Percentiles rank a stretch among this genome's conserved stretches.
Conservation (phyloP, 2,113 vertebrate species). For the Colossoma macropomum region DNA sequence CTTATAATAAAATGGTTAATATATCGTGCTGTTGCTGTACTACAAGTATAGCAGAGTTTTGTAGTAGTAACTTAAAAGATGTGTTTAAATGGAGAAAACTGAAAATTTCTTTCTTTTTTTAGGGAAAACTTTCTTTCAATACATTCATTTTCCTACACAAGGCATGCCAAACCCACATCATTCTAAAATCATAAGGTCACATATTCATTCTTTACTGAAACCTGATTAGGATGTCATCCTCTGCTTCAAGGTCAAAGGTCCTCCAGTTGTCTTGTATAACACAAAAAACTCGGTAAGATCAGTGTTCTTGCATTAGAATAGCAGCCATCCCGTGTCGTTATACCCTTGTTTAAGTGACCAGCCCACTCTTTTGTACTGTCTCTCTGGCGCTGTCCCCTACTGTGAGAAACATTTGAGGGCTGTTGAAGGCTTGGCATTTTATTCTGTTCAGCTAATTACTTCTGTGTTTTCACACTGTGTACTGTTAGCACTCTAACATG, state of each 20-base stretch:
- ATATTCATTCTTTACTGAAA: neutral
- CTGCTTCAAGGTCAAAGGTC: neutral
- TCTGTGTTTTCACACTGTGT: neutral
- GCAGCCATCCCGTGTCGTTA: constrained; percentile 21
- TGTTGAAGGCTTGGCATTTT: neutral
- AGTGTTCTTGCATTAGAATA: constrained; percentile 38
- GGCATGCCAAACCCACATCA: no score
- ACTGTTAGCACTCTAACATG: neutral
- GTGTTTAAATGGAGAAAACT: no score
- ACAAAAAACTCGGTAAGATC: neutral
- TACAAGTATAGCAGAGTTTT: no score
- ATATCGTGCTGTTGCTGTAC: no score
- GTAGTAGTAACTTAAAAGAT: no score
- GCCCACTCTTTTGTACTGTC: constrained; percentile 10
- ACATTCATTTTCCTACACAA: no score
- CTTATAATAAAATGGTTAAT: no score
- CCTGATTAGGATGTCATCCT: no score
- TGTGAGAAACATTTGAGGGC: constrained; percentile 9
- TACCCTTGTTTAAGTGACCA: neutral
- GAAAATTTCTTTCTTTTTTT: no score
- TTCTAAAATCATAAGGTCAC: neutral
- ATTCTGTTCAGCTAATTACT: neutral
- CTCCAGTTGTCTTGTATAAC: neutral
- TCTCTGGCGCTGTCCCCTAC: constrained; percentile 1
- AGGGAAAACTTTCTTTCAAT: no score